A percentile compares a stretch with the other conserved stretches of the same genome.
phyloP scores from a whole-genome alignment of 2,113 vertebrate genomes.

The Pleuronectes platessa region DNA sequence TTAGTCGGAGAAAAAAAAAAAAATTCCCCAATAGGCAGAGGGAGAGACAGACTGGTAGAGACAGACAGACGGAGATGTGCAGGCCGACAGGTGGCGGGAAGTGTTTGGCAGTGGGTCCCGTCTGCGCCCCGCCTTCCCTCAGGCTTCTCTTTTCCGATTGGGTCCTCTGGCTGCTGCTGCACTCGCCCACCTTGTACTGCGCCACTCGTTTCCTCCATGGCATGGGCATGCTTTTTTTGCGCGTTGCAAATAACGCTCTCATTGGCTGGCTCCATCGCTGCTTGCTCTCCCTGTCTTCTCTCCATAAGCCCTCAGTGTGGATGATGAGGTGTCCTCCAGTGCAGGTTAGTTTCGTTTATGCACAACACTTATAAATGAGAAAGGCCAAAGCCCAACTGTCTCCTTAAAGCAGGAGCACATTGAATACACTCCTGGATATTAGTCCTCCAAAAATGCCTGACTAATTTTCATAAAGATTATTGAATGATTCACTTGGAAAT shows the following conservation, averaged over 20 bases:
- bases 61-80: background rate
- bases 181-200: conserved; percentile 55
- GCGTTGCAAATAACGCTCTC: conserved; percentile 56
- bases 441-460: too few relatives aligned
- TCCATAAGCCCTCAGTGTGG: conserved; percentile 43
- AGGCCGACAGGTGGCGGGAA: conserved; percentile 1
- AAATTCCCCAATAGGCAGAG: conserved; percentile 27
- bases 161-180: conserved; percentile 61
- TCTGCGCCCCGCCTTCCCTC: conserved; percentile 26
- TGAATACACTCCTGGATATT: too few relatives aligned
- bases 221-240: conserved; percentile 70
- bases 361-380: background rate
- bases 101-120: conserved; percentile 38
- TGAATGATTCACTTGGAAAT: too few relatives aligned
- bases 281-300: conserved; percentile 61
- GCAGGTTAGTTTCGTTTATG: conserved; percentile 12
- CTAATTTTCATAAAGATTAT: too few relatives aligned
- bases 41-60: background rate
- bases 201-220: conserved; percentile 55
- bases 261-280: conserved; percentile 73
- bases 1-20: conserved; percentile 20
- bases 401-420: too few relatives aligned
- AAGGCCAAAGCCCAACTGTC: too few relatives aligned
- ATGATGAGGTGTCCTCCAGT: conserved; percentile 3
- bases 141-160: conserved; percentile 38